A percentile compares a stretch with the other conserved stretches of the same genome.
phyloP scores from a whole-genome alignment of 2,113 vertebrate genomes.

The Vidua chalybeata region DNA sequence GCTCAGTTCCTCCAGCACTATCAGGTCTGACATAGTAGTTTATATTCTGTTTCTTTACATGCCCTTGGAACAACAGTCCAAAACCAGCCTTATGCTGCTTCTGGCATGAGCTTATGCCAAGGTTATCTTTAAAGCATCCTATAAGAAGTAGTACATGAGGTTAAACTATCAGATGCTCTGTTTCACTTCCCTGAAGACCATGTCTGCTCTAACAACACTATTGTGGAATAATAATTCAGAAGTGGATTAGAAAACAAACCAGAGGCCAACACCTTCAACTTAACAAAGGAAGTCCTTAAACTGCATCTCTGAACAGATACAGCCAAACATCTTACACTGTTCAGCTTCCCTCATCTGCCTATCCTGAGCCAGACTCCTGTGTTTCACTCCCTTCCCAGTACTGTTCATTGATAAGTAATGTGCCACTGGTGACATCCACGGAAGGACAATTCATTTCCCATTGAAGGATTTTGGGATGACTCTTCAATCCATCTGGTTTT shows the following conservation, averaged over 20 bases:
- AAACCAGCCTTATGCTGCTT: background rate
- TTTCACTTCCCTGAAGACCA: background rate
- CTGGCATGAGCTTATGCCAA: slow-evolving; percentile 7
- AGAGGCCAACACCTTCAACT: background rate
- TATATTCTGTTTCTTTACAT: background rate
- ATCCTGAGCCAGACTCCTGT: background rate
- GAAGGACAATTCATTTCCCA: background rate
- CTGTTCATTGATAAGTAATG: background rate
- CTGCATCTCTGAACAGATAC: background rate
- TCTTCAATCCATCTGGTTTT: background rate
- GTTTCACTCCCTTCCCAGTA: background rate
- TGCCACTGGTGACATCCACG: background rate
- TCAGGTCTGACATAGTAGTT: background rate
- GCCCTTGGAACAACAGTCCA: background rate
- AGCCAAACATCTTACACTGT: background rate
- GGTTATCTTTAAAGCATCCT: background rate
- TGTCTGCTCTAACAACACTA: background rate
- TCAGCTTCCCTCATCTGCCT: background rate
- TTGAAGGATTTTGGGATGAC: background rate
- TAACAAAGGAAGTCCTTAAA: background rate
- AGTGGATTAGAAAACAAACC: background rate
- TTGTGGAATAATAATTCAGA: slow-evolving; percentile 4
- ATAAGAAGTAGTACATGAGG: background rate
- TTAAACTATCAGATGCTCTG: background rate
- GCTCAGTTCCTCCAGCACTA: background rate